phyloP scores from a whole-genome alignment of 2,797 vertebrate species.

The Simalia tracyae region DNA sequence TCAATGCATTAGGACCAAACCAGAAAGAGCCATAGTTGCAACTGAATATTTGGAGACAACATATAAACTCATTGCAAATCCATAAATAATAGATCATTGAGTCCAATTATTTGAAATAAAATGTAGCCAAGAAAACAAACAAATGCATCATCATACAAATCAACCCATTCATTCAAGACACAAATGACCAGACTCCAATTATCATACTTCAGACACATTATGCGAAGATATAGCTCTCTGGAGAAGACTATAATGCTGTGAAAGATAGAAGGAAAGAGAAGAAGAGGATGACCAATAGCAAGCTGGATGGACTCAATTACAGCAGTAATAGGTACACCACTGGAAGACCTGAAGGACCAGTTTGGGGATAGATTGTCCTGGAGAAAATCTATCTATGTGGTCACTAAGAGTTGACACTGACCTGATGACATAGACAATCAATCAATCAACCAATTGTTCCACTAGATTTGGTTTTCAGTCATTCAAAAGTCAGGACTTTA shows the following conservation, averaged over 20 bases:
- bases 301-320: neutral
- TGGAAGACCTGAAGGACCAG: neutral
- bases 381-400: neutral
- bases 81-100: neutral
- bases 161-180: neutral
- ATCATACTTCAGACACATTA: neutral
- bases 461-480: constrained; percentile 2
- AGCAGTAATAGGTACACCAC: neutral
- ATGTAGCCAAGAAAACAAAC: neutral
- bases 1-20: neutral
- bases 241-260: neutral
- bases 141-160: neutral
- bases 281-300: neutral
- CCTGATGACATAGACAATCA: neutral
- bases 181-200: neutral
- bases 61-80: neutral
- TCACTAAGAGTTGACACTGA: neutral
- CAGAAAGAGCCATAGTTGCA: neutral
- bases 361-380: neutral
- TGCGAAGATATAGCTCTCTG: neutral
- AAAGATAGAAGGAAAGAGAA: neutral
- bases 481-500: neutral
- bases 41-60: neutral
- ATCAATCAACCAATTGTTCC: neutral
- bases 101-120: neutral